Base-by-base conservation (phyloP, 2,797 vertebrate genomes). In the Ispidina picta region DNA sequence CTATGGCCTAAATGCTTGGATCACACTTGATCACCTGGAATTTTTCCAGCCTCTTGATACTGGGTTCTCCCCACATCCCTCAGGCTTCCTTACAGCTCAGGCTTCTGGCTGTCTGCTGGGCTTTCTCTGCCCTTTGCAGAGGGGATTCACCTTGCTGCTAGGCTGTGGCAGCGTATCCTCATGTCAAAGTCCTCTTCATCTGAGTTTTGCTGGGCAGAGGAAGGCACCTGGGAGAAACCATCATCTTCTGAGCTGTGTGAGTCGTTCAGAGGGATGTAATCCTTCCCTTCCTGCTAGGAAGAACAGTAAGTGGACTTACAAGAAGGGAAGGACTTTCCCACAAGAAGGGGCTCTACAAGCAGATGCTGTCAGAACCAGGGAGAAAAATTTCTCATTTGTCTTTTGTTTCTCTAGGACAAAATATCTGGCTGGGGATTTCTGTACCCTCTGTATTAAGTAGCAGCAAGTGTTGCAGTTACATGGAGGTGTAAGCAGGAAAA, bases 211-310 rank as follows among this genome's bases (percentile, higher is more conserved):
- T 98, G 98, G 35, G 95, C 97, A 28, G 95, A 97, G 9, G 98
- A 99, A n/a, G 98, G 98, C 2, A 95, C 97, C 96, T 99, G 99
- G 28, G 98, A 98, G 97, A 99, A 99, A 54, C 98, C 98, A n/a
- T 98, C 98, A 28, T 99, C 99, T 86, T 99, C 99, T 1, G 98
- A 99, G 97, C 98, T 99, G 96, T 99, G 98, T 46, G 99, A 99
- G 89, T 97, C 97, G 1, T 98, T 98, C 73, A 98, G 97, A 0
- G 98, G 98, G 90, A 98, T 97, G 97, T 98, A 98, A 83, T 98
- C 98, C 83, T 99, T 99, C 41, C 98, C 98, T 51, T 99, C 98
- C 98, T 99, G 91, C 51, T 22, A 66, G 70, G 83, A 94, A 91
- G 37, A 84, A 74, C 46, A 94, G 39, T 87, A 75, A 92, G 58